Percentiles rank a stretch among this genome's conserved stretches.
Evolutionary conservation across 1,140 invertebrate genomes (phyloP).

Genomic region (Popillia japonica): DNA sequence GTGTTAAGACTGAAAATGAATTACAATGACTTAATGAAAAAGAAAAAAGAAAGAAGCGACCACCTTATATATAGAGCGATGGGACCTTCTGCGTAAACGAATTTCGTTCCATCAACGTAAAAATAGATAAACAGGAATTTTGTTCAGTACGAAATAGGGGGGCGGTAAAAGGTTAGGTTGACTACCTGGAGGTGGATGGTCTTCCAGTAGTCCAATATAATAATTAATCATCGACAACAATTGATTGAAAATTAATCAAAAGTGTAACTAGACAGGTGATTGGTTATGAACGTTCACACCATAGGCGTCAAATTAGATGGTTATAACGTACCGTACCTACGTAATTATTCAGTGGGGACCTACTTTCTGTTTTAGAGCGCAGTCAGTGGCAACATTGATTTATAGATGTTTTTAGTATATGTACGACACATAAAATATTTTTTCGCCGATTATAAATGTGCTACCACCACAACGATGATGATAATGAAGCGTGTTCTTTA

Average conservation of each 20-base stretch:
- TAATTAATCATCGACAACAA: constrained; percentile 60
- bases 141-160: constrained; percentile 29
- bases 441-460: no score
- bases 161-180: constrained; percentile 36
- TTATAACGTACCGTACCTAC: constrained; percentile 45
- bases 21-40: constrained; percentile 32
- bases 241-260: constrained; percentile 63
- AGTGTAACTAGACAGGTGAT: constrained; percentile 62
- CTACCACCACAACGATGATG: no score
- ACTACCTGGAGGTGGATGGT: constrained; percentile 43
- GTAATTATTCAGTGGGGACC: constrained; percentile 21
- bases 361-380: constrained; percentile 20
- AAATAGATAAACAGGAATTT: constrained; percentile 36
- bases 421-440: no score
- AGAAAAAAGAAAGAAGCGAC: no score
- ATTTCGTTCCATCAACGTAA: constrained; percentile 21
- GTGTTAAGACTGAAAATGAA: constrained; percentile 36
- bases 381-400: constrained; percentile 32
- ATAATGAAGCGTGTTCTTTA: no score
- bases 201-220: constrained; percentile 46
- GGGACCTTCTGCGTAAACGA: constrained; percentile 27
- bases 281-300: constrained; percentile 58
- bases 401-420: neutral
- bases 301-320: constrained; percentile 59
- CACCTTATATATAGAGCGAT: neutral